A percentile compares a stretch with the other conserved stretches of the same genome.
Conservation (phyloP, 1,140 invertebrate genomes). For the Danaus plexippus region DNA sequence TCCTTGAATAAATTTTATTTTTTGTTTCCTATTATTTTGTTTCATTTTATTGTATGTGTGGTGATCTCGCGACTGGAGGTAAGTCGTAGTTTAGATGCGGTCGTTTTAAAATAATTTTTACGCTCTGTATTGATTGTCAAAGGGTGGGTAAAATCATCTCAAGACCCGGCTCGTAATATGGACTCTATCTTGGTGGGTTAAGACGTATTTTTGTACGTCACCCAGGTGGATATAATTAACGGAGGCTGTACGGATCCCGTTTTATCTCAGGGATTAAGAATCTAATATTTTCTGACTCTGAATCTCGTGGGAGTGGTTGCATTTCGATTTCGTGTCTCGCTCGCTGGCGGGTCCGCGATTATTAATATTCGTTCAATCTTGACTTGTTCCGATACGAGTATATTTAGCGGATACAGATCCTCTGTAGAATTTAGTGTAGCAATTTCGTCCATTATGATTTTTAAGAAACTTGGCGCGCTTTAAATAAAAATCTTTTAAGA, state of each 20-base stretch:
- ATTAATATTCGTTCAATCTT: too few species aligned
- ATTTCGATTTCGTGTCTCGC: too few species aligned
- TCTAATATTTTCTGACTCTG: too few species aligned
- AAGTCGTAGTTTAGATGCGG: slow-evolving; percentile 22
- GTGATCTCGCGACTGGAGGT: slow-evolving; percentile 26
- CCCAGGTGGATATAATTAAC: slow-evolving; percentile 47
- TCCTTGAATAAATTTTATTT: slow-evolving; percentile 21
- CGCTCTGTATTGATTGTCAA: slow-evolving; percentile 47
- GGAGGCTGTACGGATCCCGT: slow-evolving; percentile 21
- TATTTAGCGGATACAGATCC: too few species aligned
- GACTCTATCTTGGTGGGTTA: slow-evolving; percentile 26
- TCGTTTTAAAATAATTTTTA: slow-evolving; percentile 24
- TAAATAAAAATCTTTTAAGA: too few species aligned
- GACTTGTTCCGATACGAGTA: too few species aligned
- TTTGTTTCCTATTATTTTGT: slow-evolving; percentile 30
- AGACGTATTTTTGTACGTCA: slow-evolving; percentile 16
- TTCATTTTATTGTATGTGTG: slow-evolving; percentile 33
- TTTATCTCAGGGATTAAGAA: slow-evolving; percentile 1
- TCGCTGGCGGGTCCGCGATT: too few species aligned
- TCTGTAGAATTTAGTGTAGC: too few species aligned
- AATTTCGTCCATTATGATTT: too few species aligned
- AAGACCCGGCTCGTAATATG: slow-evolving; percentile 22
- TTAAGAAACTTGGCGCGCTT: too few species aligned
- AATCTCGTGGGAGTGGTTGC: too few species aligned
- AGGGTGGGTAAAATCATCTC: slow-evolving; percentile 43